Conservation (phyloP, 2,113 vertebrate species). For the Halichoeres trimaculatus region DNA sequence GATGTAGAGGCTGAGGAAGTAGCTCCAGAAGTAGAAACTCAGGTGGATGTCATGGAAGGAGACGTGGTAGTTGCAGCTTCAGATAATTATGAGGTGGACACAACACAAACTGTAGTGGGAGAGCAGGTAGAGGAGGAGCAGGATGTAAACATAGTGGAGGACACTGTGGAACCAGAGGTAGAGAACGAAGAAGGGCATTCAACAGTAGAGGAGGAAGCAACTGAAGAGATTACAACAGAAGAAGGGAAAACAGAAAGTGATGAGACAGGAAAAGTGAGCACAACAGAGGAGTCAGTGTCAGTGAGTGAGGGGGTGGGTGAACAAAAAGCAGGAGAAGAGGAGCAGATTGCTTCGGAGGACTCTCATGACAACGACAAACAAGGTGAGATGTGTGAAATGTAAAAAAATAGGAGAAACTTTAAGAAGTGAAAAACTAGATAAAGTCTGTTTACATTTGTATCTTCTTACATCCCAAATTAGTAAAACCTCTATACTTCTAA, state of each 20-base stretch:
- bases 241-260: slow-evolving; percentile 3
- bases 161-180: slow-evolving; percentile 2
- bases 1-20: slow-evolving; percentile 7
- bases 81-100: slow-evolving; percentile 45
- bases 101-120: slow-evolving; percentile 32
- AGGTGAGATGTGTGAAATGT: slow-evolving; percentile 64
- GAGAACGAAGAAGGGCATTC: slow-evolving; percentile 37
- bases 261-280: slow-evolving; percentile 9
- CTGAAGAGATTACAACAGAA: slow-evolving; percentile 12
- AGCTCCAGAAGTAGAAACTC: slow-evolving; percentile 14
- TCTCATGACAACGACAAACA: slow-evolving; percentile 43
- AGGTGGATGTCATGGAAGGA: slow-evolving; percentile 24
- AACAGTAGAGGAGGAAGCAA: slow-evolving; percentile 25
- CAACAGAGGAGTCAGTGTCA: slow-evolving; percentile 29
- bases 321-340: slow-evolving; percentile 40
- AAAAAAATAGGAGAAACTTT: background rate
- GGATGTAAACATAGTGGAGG: slow-evolving; percentile 16
- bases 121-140: slow-evolving; percentile 27
- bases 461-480: background rate
- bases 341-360: slow-evolving; percentile 33
- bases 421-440: background rate
- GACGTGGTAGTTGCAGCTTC: slow-evolving; percentile 3
- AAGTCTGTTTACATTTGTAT: background rate
- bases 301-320: slow-evolving; percentile 31
- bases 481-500: background rate